Base-by-base conservation (phyloP, 2,888 invertebrate genomes). In the Melanotus villosus region DNA sequence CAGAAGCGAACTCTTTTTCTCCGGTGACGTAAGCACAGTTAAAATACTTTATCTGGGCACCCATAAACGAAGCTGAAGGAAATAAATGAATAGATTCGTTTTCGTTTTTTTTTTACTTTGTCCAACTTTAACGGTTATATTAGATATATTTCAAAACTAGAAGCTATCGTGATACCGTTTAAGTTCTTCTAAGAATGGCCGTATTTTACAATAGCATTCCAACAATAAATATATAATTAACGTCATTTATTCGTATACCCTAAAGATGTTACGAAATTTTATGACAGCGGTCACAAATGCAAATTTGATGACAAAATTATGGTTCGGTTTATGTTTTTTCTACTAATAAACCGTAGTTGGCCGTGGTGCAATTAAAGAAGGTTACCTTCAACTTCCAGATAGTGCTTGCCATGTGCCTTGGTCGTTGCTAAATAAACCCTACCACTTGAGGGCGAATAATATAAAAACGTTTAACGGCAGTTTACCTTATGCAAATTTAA, bases 31-130 rank as follows among this genome's bases (percentile, higher is more conserved):
- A 34, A 47, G 19, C 56, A 47, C 45, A 23, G 43, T 47, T 43
- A 45, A 58, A 65, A 58, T 58, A 45, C 23, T 43, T 57, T 57
- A 57, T 57, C 56, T 58, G 34, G 26, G 45, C 47, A 23, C 19
- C 47, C 70, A 70, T 68, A 70, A 73, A 73, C 65, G 65, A 54
- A 60, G 52, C 34, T 38, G 50, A 34, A 70, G 65, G 60, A 72
- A 67, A 70, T 68, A 70, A 72, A 72, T 72, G 72, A 72, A 72
- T 72, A 69, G 72, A 67, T 65, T 63, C 60, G 68, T 58, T 69
- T 63, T 60, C 7, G 14, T 36, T 21, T 50, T 63, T 52, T 52
- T n/a, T n/a, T n/a, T n/a, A 30, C 16, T 19, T 47, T 18, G 32
- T 10, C 50, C 52, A 18, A 10, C 26, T 52, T 50, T 62, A 50